Evolutionary conservation across 2,888 invertebrate genomes (phyloP).

Genomic region (Melikaiella ostensackeni): DNA sequence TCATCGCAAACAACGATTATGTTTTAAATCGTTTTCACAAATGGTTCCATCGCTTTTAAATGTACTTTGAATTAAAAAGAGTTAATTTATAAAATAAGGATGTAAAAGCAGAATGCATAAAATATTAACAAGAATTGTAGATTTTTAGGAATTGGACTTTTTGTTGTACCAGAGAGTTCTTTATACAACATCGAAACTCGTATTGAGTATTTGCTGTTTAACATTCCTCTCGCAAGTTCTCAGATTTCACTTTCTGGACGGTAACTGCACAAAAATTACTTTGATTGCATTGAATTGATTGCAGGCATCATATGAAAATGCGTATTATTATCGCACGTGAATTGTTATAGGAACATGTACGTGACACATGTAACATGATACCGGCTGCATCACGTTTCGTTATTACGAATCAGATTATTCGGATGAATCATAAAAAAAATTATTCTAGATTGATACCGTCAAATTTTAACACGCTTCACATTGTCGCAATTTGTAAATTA

Average conservation of each 20-base stretch:
- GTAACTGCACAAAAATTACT: background rate
- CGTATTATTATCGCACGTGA: conserved; percentile 23
- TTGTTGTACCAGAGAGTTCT: background rate
- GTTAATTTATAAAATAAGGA: too few relatives aligned
- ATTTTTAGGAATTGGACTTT: too few relatives aligned
- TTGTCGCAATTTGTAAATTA: background rate
- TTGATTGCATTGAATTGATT: conserved; percentile 18
- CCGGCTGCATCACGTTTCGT: conserved; percentile 29
- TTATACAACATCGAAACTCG: background rate
- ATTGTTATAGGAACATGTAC: conserved; percentile 30
- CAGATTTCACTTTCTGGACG: conserved; percentile 8
- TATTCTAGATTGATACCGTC: conserved; percentile 21
- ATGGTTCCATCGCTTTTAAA: too few relatives aligned
- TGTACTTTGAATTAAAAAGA: too few relatives aligned
- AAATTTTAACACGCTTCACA: conserved; percentile 16
- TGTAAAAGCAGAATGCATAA: too few relatives aligned
- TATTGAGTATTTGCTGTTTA: background rate
- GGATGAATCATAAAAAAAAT: conserved; percentile 27
- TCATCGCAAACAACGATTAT: too few relatives aligned
- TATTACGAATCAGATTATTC: conserved; percentile 33
- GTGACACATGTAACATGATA: conserved; percentile 24
- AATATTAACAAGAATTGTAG: too few relatives aligned
- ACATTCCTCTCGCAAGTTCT: background rate
- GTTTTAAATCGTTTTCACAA: too few relatives aligned
- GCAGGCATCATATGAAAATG: conserved; percentile 8